Evolutionary conservation across 2,888 invertebrate genomes (phyloP).

Genomic region (Sepiola atlantica): DNA sequence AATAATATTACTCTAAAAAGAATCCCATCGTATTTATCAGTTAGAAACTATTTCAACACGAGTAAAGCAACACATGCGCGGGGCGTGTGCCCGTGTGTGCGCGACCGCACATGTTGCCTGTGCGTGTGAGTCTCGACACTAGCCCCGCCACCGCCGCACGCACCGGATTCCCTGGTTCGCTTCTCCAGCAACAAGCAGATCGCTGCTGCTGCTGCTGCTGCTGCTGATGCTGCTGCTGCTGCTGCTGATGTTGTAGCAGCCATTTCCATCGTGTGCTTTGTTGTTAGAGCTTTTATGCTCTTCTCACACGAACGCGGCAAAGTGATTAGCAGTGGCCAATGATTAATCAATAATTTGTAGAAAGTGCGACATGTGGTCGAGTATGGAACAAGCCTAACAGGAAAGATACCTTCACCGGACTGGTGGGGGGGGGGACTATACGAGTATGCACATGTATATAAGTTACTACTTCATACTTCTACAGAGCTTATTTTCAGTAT

Average conservation of each 20-base stretch:
- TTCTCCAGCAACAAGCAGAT: neutral
- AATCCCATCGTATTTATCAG: neutral
- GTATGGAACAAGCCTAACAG: neutral
- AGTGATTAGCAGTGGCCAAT: constrained; percentile 2
- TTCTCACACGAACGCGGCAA: neutral
- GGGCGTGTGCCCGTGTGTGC: neutral
- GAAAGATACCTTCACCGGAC: neutral
- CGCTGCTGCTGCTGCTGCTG: neutral
- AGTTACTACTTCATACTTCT: no score
- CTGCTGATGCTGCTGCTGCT: constrained; percentile 3
- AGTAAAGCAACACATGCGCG: neutral
- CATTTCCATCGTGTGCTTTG: neutral
- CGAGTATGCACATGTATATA: no score
- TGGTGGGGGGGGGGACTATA: neutral
- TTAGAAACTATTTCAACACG: neutral
- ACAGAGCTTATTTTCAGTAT: no score
- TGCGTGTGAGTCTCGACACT: neutral
- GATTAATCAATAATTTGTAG: constrained; percentile 32
- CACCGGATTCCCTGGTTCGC: neutral
- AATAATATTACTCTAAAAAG: neutral
- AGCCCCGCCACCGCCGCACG: neutral
- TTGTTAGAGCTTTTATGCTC: neutral
- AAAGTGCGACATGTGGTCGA: constrained; percentile 1
- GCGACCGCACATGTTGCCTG: neutral
- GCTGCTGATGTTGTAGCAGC: neutral